Evolutionary conservation across 2,797 vertebrate genomes (phyloP), one percentile per base, ranked within the genome.

Genomic region (Crocodylus rhombifer): DNA sequence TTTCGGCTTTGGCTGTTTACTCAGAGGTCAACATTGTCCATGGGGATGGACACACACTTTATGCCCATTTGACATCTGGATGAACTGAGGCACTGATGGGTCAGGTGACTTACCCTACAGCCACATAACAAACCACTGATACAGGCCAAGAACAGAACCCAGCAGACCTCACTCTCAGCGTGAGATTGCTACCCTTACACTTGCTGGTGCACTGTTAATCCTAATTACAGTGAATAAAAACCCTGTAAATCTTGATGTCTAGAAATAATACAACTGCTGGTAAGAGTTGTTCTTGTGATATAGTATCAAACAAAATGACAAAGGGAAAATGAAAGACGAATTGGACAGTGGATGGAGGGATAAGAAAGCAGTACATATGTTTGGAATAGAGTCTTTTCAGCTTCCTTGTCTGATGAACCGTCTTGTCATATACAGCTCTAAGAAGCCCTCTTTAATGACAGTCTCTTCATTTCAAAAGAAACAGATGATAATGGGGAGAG

Each of bases 1-100:
- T 0, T 77, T 82, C 28, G 58, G 2, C 23, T 75, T 28, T 16
- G 3, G 0, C 14, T 62, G 71, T 80, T 51, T 42, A 56, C 16
- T 11, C 3, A 20, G 4, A 91, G 84, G 11, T 60, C 33, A 75
- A 65, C 84, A 81, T 74, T 84, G 89, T 36, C 28, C 4, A 63
- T 6, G 7, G 51, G 71, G 33, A 81, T 2, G 77, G 67, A 67
- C 80, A 7, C 16, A 69, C 65, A 21, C 33, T 33, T 69, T 69
- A 69, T 69, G 18, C 56, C 15, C 30, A 73, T 26, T 51, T 73
- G 14, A n/a, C n/a, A 82, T 25, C 15, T 30, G 18, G 25, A 18
- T 23, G 77, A 80, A 60, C 11, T 9, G 75, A 82, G 33, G n/a
- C 1, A 0, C 4, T 71, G 74, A 36, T 0, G 0, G n/a, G 73